Evolutionary conservation across 2,888 invertebrate species (phyloP).

Genomic region (Melanophora roralis): DNA sequence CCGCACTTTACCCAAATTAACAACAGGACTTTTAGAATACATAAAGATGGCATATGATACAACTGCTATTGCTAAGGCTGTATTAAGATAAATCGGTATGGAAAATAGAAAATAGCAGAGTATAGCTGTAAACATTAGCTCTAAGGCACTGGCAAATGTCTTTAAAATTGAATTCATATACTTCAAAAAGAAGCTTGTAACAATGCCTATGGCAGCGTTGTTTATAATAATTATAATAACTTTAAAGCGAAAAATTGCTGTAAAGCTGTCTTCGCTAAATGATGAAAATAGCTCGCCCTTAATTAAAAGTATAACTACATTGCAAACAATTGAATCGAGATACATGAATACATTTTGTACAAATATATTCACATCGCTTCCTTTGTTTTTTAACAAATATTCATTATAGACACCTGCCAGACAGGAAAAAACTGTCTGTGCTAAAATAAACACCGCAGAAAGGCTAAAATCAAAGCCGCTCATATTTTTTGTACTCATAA

Average conservation of each 20-base stretch:
- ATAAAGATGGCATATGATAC: slow-evolving; percentile 90
- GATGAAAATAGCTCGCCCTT: slow-evolving; percentile 82
- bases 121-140: slow-evolving; percentile 92
- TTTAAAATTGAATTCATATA: slow-evolving; percentile 96
- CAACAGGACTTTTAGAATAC: slow-evolving; percentile 93
- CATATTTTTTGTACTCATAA: slow-evolving; percentile 70
- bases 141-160: slow-evolving; percentile 96
- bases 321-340: slow-evolving; percentile 94
- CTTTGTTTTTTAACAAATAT: slow-evolving; percentile 91
- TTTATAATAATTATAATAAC: slow-evolving; percentile 90
- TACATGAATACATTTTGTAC: slow-evolving; percentile 98
- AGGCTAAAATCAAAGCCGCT: slow-evolving; percentile 79
- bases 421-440: slow-evolving; percentile 94
- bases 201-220: slow-evolving; percentile 93
- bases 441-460: slow-evolving; percentile 82
- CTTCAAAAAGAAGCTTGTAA: slow-evolving; percentile 94
- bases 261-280: slow-evolving; percentile 80
- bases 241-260: slow-evolving; percentile 81
- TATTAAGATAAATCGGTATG: slow-evolving; percentile 90
- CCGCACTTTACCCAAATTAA: slow-evolving; percentile 78
- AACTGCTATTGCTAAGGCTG: slow-evolving; percentile 87
- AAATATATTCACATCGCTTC: slow-evolving; percentile 90
- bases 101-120: slow-evolving; percentile 90
- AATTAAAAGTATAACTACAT: slow-evolving; percentile 83
- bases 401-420: slow-evolving; percentile 97